Conservation (phyloP, 2,797 vertebrate genomes). For the Microctenopoma lineatum region DNA sequence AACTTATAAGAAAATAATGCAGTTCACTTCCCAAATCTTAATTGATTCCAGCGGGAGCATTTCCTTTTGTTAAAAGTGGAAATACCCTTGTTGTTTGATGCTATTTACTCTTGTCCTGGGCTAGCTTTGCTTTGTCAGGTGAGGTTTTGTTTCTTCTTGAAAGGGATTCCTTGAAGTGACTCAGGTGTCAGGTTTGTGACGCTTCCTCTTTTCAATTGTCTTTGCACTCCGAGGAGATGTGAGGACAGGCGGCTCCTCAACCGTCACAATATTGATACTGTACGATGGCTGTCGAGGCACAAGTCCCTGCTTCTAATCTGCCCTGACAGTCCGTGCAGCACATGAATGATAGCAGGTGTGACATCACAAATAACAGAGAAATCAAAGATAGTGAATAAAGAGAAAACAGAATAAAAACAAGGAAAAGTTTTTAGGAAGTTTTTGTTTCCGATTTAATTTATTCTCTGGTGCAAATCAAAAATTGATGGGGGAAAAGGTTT, state of each 20-base stretch:
- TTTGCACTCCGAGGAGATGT: constrained; percentile 83
- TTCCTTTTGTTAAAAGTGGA: constrained; percentile 74
- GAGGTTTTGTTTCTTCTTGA: constrained; percentile 85
- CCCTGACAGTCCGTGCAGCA: constrained; percentile 80
- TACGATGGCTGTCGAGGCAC: constrained; percentile 85
- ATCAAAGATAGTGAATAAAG: constrained; percentile 68
- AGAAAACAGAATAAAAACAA: constrained; percentile 61
- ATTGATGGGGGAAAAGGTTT: constrained; percentile 30
- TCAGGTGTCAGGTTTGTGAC: constrained; percentile 85
- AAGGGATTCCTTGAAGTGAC: constrained; percentile 89
- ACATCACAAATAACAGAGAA: constrained; percentile 82
- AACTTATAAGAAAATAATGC: constrained; percentile 44
- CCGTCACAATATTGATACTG: constrained; percentile 87
- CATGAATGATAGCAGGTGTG: constrained; percentile 84
- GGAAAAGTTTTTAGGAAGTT: constrained; percentile 56
- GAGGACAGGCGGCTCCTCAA: constrained; percentile 84
- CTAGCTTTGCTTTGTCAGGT: constrained; percentile 85
- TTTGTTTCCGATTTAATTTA: constrained; percentile 27
- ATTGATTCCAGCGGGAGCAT: constrained; percentile 63
- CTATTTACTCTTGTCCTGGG: constrained; percentile 82
- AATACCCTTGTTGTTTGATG: constrained; percentile 82
- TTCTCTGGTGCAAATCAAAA: constrained; percentile 26
- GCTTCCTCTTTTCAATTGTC: constrained; percentile 86
- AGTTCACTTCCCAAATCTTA: constrained; percentile 46
- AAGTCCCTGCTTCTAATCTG: constrained; percentile 81